These are phyloP conservation scores for Parelbella ahira DNA, from an alignment of 2,888 invertebrate species.

Conservation along the genomic window DNA sequence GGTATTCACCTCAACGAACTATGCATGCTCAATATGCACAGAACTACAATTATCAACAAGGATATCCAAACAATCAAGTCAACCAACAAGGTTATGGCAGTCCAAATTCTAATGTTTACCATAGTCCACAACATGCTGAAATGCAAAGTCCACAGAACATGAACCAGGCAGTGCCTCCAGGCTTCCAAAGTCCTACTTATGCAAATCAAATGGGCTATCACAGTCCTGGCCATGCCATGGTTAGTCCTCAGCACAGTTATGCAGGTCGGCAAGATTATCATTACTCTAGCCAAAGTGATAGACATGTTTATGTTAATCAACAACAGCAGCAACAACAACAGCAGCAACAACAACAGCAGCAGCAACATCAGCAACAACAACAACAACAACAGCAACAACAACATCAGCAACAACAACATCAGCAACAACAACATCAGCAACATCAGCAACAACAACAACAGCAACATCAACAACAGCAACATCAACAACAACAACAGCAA, in stretches of 20 bases:
- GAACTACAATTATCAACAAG: conserved; percentile 64
- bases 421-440: conserved; percentile 23
- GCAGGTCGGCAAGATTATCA: conserved; percentile 60
- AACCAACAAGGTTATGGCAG: conserved; percentile 59
- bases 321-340: conserved; percentile 42
- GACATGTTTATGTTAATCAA: conserved; percentile 59
- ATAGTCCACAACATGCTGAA: conserved; percentile 65
- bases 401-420: conserved; percentile 26
- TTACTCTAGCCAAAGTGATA: conserved; percentile 59
- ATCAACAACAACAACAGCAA: conserved; percentile 21
- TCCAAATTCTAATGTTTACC: conserved; percentile 60
- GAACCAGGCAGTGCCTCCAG: conserved; percentile 57
- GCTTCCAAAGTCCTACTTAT: conserved; percentile 68
- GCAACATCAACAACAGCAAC: conserved; percentile 28
- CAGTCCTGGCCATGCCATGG: conserved; percentile 62
- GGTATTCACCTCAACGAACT: conserved; percentile 62
- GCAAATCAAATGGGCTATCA: conserved; percentile 64
- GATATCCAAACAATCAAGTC: conserved; percentile 58
- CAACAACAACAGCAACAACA: conserved; percentile 11
- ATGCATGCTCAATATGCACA: conserved; percentile 64
- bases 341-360: conserved; percentile 28
- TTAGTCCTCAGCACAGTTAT: conserved; percentile 67
- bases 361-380: conserved; percentile 21
- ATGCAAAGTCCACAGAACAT: conserved; percentile 67
- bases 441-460: conserved; percentile 7